A percentile compares a stretch with the other conserved stretches of the same genome.
phyloP scores from a whole-genome alignment of 2,797 vertebrate species.

The Chrysolophus pictus region DNA sequence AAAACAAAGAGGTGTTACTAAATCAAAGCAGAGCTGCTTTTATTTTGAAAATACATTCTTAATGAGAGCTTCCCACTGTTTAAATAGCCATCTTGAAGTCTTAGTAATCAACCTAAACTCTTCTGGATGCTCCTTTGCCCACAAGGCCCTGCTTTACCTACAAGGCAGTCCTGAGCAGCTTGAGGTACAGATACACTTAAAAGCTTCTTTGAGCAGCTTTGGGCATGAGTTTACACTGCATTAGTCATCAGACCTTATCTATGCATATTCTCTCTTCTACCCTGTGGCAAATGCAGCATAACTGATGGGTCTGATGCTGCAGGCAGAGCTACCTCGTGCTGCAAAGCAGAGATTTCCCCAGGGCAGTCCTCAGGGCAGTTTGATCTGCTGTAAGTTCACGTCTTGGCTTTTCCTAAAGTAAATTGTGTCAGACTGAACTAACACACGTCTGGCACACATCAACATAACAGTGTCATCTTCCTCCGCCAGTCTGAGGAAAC shows the following conservation, averaged over 20 bases:
- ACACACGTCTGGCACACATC: neutral
- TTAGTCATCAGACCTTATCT: neutral
- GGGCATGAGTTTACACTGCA: neutral
- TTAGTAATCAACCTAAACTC: neutral
- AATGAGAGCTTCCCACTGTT: neutral
- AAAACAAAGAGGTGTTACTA: neutral
- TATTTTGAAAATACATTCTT: neutral
- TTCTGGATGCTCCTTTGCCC: neutral
- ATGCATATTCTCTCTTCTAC: neutral
- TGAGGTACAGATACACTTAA: neutral
- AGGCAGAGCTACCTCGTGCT: neutral
- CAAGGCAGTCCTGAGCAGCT: neutral
- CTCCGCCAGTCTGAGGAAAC: conserved; percentile 8
- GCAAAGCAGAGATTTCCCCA: conserved; percentile 4
- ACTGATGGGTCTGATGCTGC: neutral
- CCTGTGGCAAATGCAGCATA: neutral
- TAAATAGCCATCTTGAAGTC: neutral
- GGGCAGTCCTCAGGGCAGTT: neutral
- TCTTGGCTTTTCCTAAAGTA: neutral
- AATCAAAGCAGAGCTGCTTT: neutral
- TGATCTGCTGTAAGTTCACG: conserved; percentile 3
- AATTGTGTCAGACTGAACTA: neutral
- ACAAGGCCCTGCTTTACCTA: neutral
- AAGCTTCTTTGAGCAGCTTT: neutral
- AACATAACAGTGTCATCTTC: neutral